Conservation (phyloP, 1,140 invertebrate genomes). For the Trigoniulus corallinus region DNA sequence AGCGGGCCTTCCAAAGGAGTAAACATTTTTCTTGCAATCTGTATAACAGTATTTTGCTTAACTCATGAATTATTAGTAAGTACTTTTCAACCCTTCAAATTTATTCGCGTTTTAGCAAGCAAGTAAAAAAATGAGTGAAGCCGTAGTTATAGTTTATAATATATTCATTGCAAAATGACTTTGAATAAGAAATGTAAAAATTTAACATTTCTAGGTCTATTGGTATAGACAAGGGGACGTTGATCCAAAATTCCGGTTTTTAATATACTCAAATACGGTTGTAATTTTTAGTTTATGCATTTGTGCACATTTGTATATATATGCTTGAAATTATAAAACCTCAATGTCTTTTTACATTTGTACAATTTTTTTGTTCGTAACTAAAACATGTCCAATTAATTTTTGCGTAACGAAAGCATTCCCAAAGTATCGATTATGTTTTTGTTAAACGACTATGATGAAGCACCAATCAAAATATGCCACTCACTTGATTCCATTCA, state of each 20-base stretch:
- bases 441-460: background rate
- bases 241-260: conserved; percentile 27
- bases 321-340: background rate
- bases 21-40: conserved; percentile 14
- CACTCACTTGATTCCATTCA: too few relatives aligned
- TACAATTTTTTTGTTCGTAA: background rate
- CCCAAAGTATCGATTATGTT: background rate
- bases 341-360: background rate
- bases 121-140: background rate
- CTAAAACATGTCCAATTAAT: background rate
- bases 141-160: background rate
- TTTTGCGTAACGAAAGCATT: background rate
- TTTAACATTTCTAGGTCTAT: conserved; percentile 24
- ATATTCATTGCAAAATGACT: background rate
- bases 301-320: conserved; percentile 25
- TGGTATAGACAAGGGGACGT: conserved; percentile 32
- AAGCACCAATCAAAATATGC: too few relatives aligned
- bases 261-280: conserved; percentile 30
- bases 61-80: background rate
- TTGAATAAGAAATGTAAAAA: background rate
- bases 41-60: background rate
- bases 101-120: background rate
- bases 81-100: background rate
- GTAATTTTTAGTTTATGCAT: conserved; percentile 27
- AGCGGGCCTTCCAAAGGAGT: conserved; percentile 6